Percentiles rank a stretch among this genome's conserved stretches.
phyloP scores from a whole-genome alignment of 2,113 vertebrate genomes.

The Peucedramus taeniatus region DNA sequence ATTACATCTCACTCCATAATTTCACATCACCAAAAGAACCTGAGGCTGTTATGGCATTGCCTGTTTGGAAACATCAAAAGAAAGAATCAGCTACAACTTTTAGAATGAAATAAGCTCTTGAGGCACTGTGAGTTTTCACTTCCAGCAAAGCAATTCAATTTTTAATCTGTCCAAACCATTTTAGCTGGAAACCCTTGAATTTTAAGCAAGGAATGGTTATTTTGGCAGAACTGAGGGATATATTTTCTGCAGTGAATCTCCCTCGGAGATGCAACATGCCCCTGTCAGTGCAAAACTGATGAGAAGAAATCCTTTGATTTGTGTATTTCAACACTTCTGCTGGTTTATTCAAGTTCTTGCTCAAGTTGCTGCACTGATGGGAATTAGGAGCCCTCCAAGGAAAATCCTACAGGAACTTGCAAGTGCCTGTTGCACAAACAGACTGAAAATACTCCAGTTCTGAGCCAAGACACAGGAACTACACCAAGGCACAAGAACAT shows the following conservation, averaged over 20 bases:
- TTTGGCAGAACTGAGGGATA: background rate
- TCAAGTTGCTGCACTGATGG: background rate
- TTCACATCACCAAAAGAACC: background rate
- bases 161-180: background rate
- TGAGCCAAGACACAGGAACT: background rate
- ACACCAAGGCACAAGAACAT: background rate
- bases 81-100: background rate
- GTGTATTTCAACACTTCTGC: background rate
- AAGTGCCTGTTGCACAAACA: background rate
- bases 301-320: constrained; percentile 20
- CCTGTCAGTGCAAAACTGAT: background rate
- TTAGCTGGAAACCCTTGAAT: background rate
- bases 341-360: background rate
- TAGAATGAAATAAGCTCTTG: background rate
- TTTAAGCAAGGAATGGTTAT: background rate
- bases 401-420: background rate
- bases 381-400: background rate
- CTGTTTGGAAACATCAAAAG: background rate
- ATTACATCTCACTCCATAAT: background rate
- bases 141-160: background rate
- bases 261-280: background rate
- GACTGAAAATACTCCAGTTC: background rate
- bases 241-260: background rate
- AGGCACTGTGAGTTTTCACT: background rate
- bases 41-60: background rate